Evolutionary conservation across 2,888 invertebrate species (phyloP).

Genomic region (Agrotis exclamationis): DNA sequence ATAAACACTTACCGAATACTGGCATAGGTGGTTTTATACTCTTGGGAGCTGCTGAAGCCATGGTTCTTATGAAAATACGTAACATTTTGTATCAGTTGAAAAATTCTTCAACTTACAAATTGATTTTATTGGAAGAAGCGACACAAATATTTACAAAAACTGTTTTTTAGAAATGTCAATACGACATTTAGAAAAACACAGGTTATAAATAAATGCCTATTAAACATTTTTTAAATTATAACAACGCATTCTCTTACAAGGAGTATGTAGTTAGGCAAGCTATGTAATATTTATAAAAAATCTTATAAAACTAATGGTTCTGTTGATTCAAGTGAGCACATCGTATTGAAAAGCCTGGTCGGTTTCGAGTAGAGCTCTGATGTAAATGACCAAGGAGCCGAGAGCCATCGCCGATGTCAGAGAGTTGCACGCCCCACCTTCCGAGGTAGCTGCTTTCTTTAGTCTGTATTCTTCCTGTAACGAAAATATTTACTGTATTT

Average conservation of each 20-base stretch:
- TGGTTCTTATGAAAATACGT: constrained; percentile 70
- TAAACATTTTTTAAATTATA: constrained; percentile 24
- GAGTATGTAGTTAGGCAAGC: constrained; percentile 14
- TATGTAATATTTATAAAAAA: constrained; percentile 4
- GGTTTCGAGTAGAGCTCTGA: constrained; percentile 85
- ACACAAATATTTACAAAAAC: neutral
- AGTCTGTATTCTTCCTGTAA: constrained; percentile 84
- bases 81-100: constrained; percentile 64
- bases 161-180: neutral
- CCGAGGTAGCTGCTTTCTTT: constrained; percentile 83
- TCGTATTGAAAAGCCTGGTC: constrained; percentile 89
- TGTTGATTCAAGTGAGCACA: constrained; percentile 73
- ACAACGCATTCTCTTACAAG: neutral
- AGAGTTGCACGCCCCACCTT: constrained; percentile 86
- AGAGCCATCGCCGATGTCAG: constrained; percentile 87
- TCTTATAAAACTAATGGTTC: neutral
- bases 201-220: constrained; percentile 15
- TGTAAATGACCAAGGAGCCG: constrained; percentile 81
- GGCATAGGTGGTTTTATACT: constrained; percentile 72
- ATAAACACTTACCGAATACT: constrained; percentile 77
- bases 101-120: constrained; percentile 4
- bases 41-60: constrained; percentile 54
- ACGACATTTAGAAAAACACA: constrained; percentile 9
- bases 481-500: constrained; percentile 1
- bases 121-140: neutral